A percentile compares a stretch with the other conserved stretches of the same genome.
These are phyloP conservation scores for Hirudo medicinalis DNA, from an alignment of 1,140 invertebrate species.

Conservation along the genomic window DNA sequence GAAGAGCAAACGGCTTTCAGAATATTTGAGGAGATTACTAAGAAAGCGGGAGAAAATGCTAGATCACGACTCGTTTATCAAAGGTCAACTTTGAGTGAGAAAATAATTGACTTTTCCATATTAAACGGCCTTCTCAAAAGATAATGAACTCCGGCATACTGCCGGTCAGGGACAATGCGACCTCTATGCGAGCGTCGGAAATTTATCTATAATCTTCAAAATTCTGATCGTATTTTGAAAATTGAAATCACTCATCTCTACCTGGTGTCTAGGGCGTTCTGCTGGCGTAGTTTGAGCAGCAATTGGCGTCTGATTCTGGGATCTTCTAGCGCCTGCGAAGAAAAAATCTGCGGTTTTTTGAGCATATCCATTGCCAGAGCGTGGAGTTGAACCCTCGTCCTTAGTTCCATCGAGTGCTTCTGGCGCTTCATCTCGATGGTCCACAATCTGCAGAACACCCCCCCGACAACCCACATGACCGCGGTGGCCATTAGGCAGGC, in stretches of 20 bases:
- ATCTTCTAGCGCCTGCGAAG: constrained; percentile 16
- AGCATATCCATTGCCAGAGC: constrained; percentile 23
- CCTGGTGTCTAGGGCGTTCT: constrained; percentile 20
- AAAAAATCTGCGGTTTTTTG: constrained; percentile 19
- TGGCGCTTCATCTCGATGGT: constrained; percentile 14
- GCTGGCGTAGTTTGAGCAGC: constrained; percentile 19
- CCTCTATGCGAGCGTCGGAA: no score
- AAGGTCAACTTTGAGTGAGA: no score
- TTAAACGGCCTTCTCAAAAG: no score
- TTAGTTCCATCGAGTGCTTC: constrained; percentile 20
- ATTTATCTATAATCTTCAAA: no score
- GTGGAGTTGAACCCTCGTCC: constrained; percentile 19
- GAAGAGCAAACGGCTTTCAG: no score
- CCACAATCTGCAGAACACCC: constrained; percentile 19
- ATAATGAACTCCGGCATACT: no score
- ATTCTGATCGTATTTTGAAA: no score
- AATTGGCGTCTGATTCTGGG: constrained; percentile 18
- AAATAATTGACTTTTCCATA: no score
- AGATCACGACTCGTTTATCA: no score
- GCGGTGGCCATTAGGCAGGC: constrained; percentile 18
- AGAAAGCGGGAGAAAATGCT: no score
- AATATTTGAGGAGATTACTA: no score
- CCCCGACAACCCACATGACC: constrained; percentile 21
- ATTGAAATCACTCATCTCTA: not conserved
- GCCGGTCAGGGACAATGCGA: no score